phyloP scores from a whole-genome alignment of 2,113 vertebrate genomes.

The Erpornis zantholeuca region DNA sequence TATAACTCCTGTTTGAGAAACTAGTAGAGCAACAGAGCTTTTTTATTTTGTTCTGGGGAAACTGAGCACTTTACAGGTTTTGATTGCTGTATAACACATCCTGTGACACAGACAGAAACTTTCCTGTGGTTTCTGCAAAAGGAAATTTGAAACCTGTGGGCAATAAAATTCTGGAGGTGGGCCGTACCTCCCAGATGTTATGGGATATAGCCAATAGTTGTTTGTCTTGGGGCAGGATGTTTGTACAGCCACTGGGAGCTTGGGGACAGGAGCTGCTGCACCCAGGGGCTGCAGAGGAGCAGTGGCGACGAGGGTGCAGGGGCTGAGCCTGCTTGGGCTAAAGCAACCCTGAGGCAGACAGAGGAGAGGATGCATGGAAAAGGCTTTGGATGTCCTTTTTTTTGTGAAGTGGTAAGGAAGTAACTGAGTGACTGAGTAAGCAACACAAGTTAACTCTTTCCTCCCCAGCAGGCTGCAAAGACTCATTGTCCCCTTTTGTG shows the following conservation, averaged over 20 bases:
- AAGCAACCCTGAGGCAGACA: background rate
- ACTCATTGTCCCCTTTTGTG: background rate
- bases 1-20: background rate
- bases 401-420: background rate
- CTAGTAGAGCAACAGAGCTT: background rate
- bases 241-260: background rate
- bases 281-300: background rate
- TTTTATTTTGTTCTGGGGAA: background rate
- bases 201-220: accelerated
- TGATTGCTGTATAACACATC: background rate
- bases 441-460: background rate
- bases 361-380: background rate
- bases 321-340: background rate
- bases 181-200: accelerated
- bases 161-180: background rate
- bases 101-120: background rate
- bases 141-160: background rate
- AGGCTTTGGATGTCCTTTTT: background rate
- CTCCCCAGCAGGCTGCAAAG: background rate
- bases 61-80: background rate
- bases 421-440: background rate
- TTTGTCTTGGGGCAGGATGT: background rate
- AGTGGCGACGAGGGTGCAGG: background rate
- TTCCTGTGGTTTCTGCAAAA: background rate
- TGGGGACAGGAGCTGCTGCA: background rate